A percentile compares a stretch with the other conserved stretches of the same genome.
Evolutionary conservation across 2,797 vertebrate species (phyloP).

Genomic region (Oryzias dopingdopingensis): DNA sequence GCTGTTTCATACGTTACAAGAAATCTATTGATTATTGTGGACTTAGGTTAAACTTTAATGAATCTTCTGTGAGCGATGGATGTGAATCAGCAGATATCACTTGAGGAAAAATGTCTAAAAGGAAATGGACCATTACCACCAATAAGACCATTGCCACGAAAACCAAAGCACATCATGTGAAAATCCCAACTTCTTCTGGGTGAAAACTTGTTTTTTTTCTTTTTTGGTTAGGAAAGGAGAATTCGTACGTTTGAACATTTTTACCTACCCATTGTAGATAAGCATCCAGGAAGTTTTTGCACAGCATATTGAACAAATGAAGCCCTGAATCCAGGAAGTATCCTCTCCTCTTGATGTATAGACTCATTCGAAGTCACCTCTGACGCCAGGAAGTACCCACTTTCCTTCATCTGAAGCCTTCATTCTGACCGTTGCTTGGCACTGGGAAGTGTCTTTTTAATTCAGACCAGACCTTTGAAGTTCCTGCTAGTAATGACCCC

Average conservation of each 20-base stretch:
- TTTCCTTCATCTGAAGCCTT: conserved; percentile 46
- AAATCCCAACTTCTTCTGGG: too few species aligned
- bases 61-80: too few species aligned
- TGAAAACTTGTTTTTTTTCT: too few species aligned
- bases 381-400: conserved; percentile 65
- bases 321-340: conserved; percentile 39
- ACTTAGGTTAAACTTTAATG: too few species aligned
- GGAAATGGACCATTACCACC: too few species aligned
- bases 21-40: too few species aligned
- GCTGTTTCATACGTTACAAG: too few species aligned
- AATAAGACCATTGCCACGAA: too few species aligned
- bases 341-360: conserved; percentile 45
- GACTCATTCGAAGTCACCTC: conserved; percentile 52
- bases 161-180: too few species aligned
- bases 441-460: conserved; percentile 57
- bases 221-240: too few species aligned
- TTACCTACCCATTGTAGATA: conserved; percentile 1
- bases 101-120: too few species aligned
- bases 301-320: conserved; percentile 28
- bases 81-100: too few species aligned
- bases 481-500: conserved; percentile 35
- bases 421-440: conserved; percentile 32
- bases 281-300: conserved; percentile 16
- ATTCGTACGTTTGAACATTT: not conserved
- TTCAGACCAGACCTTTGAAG: conserved; percentile 32